These are phyloP conservation scores for Parnassius smintheus DNA, from an alignment of 2,888 invertebrate species.

Conservation along the genomic window DNA sequence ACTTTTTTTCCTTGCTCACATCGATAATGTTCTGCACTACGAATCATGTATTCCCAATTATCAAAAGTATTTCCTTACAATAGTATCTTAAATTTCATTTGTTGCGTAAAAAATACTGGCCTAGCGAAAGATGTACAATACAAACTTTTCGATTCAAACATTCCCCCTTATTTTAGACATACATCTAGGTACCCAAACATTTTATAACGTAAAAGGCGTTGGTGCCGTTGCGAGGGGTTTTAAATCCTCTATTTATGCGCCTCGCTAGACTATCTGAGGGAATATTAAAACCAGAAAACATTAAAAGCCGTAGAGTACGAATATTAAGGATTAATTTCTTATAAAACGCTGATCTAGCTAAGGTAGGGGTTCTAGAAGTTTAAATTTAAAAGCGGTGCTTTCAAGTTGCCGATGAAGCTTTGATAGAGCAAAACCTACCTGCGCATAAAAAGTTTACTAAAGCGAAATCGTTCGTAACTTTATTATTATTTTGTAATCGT, in stretches of 20 bases:
- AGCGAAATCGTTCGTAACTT: too few species aligned
- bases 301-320: constrained; percentile 1
- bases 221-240: constrained; percentile 2
- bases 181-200: constrained; percentile 7
- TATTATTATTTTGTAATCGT: too few species aligned
- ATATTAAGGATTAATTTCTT: constrained; percentile 10
- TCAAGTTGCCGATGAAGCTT: constrained; percentile 14
- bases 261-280: neutral
- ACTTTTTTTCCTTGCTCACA: too few species aligned
- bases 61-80: constrained; percentile 25
- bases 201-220: neutral
- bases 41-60: constrained; percentile 41
- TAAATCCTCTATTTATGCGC: neutral
- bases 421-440: too few species aligned
- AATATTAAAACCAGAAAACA: neutral
- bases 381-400: constrained; percentile 27
- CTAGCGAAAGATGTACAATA: constrained; percentile 2
- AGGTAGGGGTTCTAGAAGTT: constrained; percentile 1
- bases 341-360: neutral
- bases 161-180: constrained; percentile 9
- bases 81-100: constrained; percentile 36
- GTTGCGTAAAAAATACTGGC: constrained; percentile 30
- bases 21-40: neutral
- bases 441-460: too few species aligned
- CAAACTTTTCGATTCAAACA: constrained; percentile 5